Evolutionary conservation across 2,113 vertebrate genomes (phyloP).

Genomic region (Cyanoliseus patagonus): DNA sequence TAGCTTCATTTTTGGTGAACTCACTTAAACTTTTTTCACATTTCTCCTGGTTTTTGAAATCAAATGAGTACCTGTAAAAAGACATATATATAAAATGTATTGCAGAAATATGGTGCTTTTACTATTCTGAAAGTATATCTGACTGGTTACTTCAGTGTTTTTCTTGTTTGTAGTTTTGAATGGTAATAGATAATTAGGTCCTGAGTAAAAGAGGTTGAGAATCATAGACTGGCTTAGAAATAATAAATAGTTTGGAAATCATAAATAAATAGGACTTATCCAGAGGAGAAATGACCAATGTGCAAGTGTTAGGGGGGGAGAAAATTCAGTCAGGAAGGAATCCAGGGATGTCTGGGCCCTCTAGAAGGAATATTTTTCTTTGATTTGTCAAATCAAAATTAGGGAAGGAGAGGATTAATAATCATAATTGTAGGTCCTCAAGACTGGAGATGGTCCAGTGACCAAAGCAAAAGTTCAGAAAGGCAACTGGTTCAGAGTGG

Average conservation of each 20-base stretch:
- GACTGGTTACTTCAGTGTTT: neutral
- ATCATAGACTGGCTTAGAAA: neutral
- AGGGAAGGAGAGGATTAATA: accelerated
- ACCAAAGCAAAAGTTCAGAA: neutral
- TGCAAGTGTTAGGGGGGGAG: neutral
- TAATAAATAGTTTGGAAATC: neutral
- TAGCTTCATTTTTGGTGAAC: neutral
- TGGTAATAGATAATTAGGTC: neutral
- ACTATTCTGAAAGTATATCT: neutral
- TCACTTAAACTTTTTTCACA: neutral
- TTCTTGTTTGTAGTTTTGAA: neutral
- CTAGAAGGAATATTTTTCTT: neutral
- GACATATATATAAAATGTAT: neutral
- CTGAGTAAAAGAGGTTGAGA: neutral
- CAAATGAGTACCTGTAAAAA: neutral
- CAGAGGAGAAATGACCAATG: neutral
- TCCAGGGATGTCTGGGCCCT: neutral
- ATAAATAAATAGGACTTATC: neutral
- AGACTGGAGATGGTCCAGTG: neutral
- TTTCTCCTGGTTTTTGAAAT: neutral
- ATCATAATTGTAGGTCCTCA: neutral
- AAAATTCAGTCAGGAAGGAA: neutral
- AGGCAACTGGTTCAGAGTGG: neutral
- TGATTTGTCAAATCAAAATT: neutral
- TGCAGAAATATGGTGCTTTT: neutral